Evolutionary conservation across 2,797 vertebrate species (phyloP).

Genomic region (Anolis apletophallus): DNA sequence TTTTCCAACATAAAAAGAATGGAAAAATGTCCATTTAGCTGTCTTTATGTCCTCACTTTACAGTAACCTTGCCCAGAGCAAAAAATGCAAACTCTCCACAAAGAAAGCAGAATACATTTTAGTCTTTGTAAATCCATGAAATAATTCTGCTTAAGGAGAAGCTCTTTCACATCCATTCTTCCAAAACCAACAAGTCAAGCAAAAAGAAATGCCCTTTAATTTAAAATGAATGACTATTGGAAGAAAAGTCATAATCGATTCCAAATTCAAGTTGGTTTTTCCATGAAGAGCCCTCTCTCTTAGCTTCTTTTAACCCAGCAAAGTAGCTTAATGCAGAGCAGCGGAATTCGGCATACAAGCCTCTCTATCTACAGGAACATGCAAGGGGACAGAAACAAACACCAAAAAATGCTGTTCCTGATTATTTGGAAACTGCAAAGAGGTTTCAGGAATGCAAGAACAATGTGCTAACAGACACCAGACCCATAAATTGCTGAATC

Average conservation of each 20-base stretch:
- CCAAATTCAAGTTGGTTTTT: not conserved
- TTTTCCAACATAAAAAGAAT: not conserved
- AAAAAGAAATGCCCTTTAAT: not conserved
- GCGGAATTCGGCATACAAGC: not conserved
- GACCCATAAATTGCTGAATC: not conserved
- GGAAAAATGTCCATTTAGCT: not conserved
- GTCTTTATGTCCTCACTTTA: not conserved
- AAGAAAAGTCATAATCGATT: not conserved
- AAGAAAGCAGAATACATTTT: not conserved
- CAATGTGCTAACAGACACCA: conserved; percentile 36
- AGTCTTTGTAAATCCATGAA: not conserved
- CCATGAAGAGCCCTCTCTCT: not conserved
- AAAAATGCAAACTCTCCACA: conserved; percentile 6
- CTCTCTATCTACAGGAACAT: not conserved
- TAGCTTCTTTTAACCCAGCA: not conserved
- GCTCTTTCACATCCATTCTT: not conserved
- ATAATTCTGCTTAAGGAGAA: not conserved
- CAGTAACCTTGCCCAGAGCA: conserved; percentile 21
- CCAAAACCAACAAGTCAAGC: not conserved
- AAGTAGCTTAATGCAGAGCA: not conserved
- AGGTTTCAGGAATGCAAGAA: conserved; percentile 20
- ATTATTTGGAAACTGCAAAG: not conserved
- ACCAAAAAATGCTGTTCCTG: conserved; percentile 19
- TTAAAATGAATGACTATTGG: not conserved
- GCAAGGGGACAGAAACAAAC: conserved; percentile 3